Conservation (phyloP, 2,797 vertebrate genomes). For the Merluccius polli region DNA sequence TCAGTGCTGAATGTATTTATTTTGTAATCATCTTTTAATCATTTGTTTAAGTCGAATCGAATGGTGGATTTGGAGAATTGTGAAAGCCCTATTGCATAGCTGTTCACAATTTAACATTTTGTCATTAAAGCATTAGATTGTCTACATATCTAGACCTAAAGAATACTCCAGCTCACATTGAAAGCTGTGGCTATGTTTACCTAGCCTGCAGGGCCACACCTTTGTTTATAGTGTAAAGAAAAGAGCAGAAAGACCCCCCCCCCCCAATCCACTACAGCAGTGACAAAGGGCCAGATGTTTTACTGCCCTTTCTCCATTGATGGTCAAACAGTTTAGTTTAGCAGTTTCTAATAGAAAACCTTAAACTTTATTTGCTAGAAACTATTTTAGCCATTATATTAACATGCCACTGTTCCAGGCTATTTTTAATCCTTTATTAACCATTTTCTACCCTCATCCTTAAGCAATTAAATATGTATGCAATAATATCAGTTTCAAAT, state of each 20-base stretch:
- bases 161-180: neutral
- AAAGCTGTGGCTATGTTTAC: slow-evolving; percentile 1
- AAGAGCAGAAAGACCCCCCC: neutral
- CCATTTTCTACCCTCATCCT: neutral
- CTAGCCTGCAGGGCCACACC: slow-evolving; percentile 9
- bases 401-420: neutral
- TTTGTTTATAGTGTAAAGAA: slow-evolving; percentile 26
- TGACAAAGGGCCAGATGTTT: slow-evolving; percentile 5
- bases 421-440: neutral
- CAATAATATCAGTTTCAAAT: neutral
- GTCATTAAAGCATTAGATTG: neutral
- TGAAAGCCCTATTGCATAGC: too few relatives aligned
- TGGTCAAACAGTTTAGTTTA: neutral
- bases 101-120: neutral
- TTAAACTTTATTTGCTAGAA: neutral
- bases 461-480: neutral
- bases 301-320: neutral
- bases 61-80: too few relatives aligned
- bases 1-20: too few relatives aligned
- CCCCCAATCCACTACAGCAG: neutral
- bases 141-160: neutral
- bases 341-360: neutral
- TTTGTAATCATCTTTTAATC: too few relatives aligned
- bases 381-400: neutral
- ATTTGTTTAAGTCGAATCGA: too few relatives aligned